Base-by-base conservation (phyloP, 2,113 vertebrate genomes). In the Dendrocopos noguchii region DNA sequence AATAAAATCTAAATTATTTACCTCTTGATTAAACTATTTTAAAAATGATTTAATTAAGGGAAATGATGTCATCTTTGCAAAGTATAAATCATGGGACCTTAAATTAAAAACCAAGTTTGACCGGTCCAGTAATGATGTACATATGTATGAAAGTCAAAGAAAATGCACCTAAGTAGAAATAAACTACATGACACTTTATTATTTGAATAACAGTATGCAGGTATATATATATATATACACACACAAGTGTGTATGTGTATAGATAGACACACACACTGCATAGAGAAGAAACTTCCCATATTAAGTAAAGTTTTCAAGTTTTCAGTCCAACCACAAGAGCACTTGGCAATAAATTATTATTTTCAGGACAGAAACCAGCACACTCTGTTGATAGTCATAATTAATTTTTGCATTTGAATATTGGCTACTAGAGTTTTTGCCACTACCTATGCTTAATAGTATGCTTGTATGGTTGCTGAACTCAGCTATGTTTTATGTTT, bases 401-500 rank as follows among this genome's bases (percentile, higher is more conserved):
- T 36, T 82, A 13, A 13, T 53, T 87, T 92, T 96, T 89, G 22
- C 55, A 36, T 89, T 95, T 91, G 65, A 93, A 67, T 82, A 42
- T 66, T 60, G 52, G 46, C 71, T 75, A 60, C 17, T 68, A 59
- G 55, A 31, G 2, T 20, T 91, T 81, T 84, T 82, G 31, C 31
- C 60, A 56, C 36, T 74, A 67, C 15, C 44, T 90, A 1, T 61
- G 42, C 46, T 91, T 74, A 76, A 27, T 44, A 86, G 25, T 75
- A 9, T 75, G 15, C 73, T 42, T 77, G 33, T 70, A 66, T 90
- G n/a, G 70, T 67, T 6, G 14, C 66, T 91, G 39, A 94, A 61
- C 34, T 67, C 65, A 91, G 44, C 76, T 84, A 36, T 28, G 24
- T 67, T 46, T 91, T 94, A 92, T 75, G 85, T 92, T 96, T 95